These are phyloP conservation scores for Ficedula albicollis DNA, from an alignment of 2,797 vertebrate genomes.

Conservation along the genomic window DNA sequence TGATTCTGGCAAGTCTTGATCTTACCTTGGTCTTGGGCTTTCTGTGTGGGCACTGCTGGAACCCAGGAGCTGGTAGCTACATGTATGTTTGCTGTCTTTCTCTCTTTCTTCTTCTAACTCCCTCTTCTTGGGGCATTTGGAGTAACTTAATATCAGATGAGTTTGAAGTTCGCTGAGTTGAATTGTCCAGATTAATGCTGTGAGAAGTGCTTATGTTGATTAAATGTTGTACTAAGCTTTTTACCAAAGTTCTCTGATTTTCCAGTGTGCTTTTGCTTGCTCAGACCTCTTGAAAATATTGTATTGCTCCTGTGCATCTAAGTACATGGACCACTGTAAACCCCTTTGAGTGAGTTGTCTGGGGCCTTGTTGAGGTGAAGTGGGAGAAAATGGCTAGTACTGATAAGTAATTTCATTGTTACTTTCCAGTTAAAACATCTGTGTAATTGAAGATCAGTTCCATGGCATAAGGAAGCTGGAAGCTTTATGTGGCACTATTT, in stretches of 20 bases:
- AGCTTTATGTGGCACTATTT: background rate
- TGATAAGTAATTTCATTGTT: background rate
- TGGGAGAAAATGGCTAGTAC: background rate
- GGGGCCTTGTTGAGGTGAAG: background rate
- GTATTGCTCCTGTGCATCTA: background rate
- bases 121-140: background rate
- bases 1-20: fast-evolving
- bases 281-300: background rate
- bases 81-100: background rate
- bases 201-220: background rate
- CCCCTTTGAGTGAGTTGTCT: fast-evolving
- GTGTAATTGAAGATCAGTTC: background rate
- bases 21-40: fast-evolving
- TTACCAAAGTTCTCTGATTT: background rate
- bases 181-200: background rate
- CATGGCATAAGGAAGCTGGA: background rate
- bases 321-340: background rate
- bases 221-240: background rate
- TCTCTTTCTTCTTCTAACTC: background rate
- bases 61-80: background rate
- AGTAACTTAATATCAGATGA: background rate
- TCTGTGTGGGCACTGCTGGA: background rate
- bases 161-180: background rate
- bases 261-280: background rate
- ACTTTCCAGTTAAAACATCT: background rate